Evolutionary conservation across 2,888 invertebrate genomes (phyloP).

Genomic region (Cosmorhoe ocellata): DNA sequence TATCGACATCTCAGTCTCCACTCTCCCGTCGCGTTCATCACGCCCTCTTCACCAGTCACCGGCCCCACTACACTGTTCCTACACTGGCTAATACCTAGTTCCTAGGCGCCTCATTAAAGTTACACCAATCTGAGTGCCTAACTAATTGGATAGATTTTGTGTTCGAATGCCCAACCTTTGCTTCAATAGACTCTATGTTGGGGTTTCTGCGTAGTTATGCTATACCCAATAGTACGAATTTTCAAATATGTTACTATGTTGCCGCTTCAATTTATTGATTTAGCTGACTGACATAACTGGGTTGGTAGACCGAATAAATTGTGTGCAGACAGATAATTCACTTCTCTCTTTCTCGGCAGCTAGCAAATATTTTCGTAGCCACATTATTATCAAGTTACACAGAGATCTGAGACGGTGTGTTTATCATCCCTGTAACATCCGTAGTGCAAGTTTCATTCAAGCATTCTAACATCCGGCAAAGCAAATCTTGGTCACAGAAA

Average conservation of each 20-base stretch:
- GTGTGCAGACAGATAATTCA: neutral
- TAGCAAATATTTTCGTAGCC: constrained; percentile 1
- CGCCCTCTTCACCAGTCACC: constrained; percentile 48
- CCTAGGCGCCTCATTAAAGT: constrained; percentile 43
- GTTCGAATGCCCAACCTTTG: constrained; percentile 3
- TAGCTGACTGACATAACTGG: neutral
- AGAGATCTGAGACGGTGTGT: neutral
- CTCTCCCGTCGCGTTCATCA: constrained; percentile 42
- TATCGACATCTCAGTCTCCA: constrained; percentile 50
- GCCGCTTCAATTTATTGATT: neutral
- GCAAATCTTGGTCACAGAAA: neutral
- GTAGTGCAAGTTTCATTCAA: constrained; percentile 4
- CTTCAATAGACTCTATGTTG: constrained; percentile 8
- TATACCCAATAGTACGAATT: too few species aligned
- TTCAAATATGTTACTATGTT: too few species aligned
- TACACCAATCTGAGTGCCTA: constrained; percentile 26
- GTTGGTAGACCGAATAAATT: neutral
- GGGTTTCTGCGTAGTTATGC: neutral
- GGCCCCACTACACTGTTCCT: constrained; percentile 46
- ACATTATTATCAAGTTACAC: constrained; percentile 10
- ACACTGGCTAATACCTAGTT: constrained; percentile 43
- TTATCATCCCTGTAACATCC: neutral
- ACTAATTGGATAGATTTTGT: constrained; percentile 27
- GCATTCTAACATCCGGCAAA: constrained; percentile 3
- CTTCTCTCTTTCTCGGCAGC: neutral